These are phyloP conservation scores for Drosophila bipectinata DNA, from an alignment of 1,140 invertebrate genomes.

Conservation along the genomic window DNA sequence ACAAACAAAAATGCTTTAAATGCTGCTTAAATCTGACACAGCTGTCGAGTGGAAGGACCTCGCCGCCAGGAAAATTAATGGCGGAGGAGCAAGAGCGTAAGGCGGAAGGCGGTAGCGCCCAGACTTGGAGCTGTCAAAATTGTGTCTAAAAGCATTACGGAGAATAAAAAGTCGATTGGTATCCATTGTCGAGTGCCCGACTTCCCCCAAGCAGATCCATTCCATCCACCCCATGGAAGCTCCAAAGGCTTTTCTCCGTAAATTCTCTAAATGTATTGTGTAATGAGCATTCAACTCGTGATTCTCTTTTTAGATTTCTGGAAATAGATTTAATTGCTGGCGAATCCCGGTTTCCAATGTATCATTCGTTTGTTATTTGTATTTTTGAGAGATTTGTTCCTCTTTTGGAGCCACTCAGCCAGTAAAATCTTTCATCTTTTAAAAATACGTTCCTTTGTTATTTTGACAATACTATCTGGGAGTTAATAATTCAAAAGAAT, in stretches of 20 bases:
- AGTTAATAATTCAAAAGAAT: too few relatives aligned
- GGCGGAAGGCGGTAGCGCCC: background rate
- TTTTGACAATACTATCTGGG: too few relatives aligned
- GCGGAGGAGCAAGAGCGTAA: slow-evolving; percentile 22
- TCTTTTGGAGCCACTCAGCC: background rate
- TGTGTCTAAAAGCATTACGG: background rate
- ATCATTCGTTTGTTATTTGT: background rate
- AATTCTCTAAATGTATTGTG: background rate
- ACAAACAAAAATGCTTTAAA: slow-evolving; percentile 58
- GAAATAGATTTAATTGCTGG: background rate
- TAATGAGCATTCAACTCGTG: background rate
- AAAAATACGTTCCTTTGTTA: background rate
- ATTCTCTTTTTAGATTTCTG: background rate
- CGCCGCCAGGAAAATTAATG: slow-evolving; percentile 43
- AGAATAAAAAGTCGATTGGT: background rate
- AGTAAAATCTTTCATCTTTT: background rate
- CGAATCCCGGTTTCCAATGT: background rate
- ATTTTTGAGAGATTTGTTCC: background rate
- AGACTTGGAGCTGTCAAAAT: background rate
- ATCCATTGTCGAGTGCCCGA: background rate
- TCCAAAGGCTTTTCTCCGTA: background rate
- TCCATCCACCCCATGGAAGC: background rate
- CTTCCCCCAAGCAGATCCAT: background rate
- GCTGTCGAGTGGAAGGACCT: slow-evolving; percentile 31
- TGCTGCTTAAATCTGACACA: slow-evolving; percentile 55